A percentile compares a stretch with the other conserved stretches of the same genome.
phyloP scores from a whole-genome alignment of 2,113 vertebrate genomes.

The Labeo rohita region DNA sequence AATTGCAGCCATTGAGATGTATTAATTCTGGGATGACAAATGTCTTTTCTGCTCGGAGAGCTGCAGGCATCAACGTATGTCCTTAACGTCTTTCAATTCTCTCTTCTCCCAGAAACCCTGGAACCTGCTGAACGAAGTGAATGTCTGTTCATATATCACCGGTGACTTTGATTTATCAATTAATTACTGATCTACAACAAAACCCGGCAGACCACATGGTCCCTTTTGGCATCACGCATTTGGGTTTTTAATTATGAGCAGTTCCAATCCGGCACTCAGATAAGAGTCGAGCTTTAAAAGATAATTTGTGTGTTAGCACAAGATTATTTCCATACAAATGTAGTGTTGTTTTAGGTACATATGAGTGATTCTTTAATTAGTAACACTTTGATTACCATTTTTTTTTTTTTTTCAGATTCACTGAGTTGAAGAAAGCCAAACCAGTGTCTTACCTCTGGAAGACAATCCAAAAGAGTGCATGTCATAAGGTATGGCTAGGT shows the following conservation, averaged over 20 bases:
- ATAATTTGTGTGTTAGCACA: background rate
- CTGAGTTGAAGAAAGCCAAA: too few species aligned
- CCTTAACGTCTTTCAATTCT: conserved; percentile 14
- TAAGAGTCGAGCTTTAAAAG: conserved; percentile 1
- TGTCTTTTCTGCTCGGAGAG: conserved; percentile 32
- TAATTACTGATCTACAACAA: conserved; percentile 61
- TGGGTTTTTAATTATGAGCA: conserved; percentile 40
- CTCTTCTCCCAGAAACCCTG: conserved; percentile 28
- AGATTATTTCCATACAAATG: background rate
- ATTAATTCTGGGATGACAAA: conserved; percentile 43
- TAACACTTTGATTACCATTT: background rate
- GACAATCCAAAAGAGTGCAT: too few species aligned
- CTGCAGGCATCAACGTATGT: conserved; percentile 15
- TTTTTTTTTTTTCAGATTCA: too few species aligned
- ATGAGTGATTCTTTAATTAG: background rate
- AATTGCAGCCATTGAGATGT: conserved; percentile 15
- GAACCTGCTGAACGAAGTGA: conserved; percentile 57
- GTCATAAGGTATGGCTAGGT: background rate
- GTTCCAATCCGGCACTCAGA: conserved; percentile 29
- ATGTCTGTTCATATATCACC: conserved; percentile 58
- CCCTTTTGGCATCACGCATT: conserved; percentile 39
- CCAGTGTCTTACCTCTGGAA: too few species aligned
- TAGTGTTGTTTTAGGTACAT: background rate
- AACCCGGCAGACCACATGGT: conserved; percentile 53
- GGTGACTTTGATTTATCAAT: conserved; percentile 69